Percentiles rank a stretch among this genome's conserved stretches.
Conservation (phyloP, 2,888 invertebrate species). For the Dicyrtomina minuta region DNA sequence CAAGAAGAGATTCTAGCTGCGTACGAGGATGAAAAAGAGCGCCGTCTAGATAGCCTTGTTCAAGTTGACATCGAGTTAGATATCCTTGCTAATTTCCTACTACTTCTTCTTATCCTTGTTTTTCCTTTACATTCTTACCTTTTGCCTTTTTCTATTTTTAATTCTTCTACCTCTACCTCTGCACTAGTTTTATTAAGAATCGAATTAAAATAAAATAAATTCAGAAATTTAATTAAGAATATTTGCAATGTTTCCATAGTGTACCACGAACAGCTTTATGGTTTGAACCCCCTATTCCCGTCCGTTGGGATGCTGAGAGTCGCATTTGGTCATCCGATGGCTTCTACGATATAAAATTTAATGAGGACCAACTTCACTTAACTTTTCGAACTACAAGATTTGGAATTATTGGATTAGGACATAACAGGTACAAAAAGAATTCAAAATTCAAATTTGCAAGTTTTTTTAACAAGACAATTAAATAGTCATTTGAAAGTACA, state of each 20-base stretch:
- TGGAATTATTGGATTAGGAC: constrained; percentile 72
- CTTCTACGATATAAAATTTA: constrained; percentile 76
- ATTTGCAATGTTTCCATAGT: too few species aligned
- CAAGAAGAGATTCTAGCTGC: constrained; percentile 9
- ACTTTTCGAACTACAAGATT: constrained; percentile 71
- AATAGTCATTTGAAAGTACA: neutral
- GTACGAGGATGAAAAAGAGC: constrained; percentile 34
- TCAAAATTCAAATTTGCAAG: too few species aligned
- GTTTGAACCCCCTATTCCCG: constrained; percentile 74
- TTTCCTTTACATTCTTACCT: constrained; percentile 23
- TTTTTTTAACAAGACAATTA: neutral
- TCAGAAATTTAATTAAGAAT: too few species aligned
- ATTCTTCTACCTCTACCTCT: neutral
- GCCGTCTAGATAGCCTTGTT: constrained; percentile 29
- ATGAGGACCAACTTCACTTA: constrained; percentile 67
- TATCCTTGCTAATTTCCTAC: too few species aligned
- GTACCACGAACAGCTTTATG: constrained; percentile 71
- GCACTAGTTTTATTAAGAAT: neutral
- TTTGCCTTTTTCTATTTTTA: neutral
- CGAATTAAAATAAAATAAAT: neutral
- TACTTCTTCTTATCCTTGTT: neutral
- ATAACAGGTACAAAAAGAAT: constrained; percentile 59
- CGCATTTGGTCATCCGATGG: constrained; percentile 70
- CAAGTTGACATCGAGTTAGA: constrained; percentile 42
- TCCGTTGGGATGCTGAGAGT: constrained; percentile 64